Base-by-base conservation (phyloP, 2,113 vertebrate species). In the Brachypodius melanocephalos region DNA sequence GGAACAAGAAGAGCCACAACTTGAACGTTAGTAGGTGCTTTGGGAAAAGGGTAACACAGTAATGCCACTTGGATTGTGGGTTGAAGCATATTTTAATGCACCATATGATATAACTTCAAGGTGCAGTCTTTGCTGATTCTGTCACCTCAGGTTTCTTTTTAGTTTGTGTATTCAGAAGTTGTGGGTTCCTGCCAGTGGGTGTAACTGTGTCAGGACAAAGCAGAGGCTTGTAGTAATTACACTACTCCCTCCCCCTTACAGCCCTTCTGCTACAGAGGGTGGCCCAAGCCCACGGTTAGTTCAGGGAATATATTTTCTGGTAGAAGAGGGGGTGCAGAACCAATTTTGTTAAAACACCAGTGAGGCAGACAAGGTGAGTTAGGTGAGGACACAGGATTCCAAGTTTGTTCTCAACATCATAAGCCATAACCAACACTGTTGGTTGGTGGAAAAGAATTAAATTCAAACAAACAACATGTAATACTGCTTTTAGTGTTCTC, bases 401-500 rank as follows among this genome's bases (percentile, higher is more conserved):
- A 20, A 54, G 28, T 31, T 88, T 45, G 6, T 69, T 51, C 17
- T 62, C 46, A 40, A 38, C 51, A 74, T 19, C 20, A 46, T 16
- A 57, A 46, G 2, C 31, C 17, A 17, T 16, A 57, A 46, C 2
- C 31, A 16, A 17, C 10, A 1, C 38, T 62, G 42, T 22, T 89
- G 34, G 46, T 14, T 72, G 17, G 54, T 61, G 43, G n/a, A 40
- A 86, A 92, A 78, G 3, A 82, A 72, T 34, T 74, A 45, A 68
- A 45, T 59, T 87, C 62, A 13, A 62, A 45, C 36, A 63, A 82
- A 17, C 48, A 61, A 29, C 31, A 17, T 40, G 14, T 58, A 85
- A 61, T 65, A 51, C 58, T 90, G 49, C 38, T 88, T 85, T 86
- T 40, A 49, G 51, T 38, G 18, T 82, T 90, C 68, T 81, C 78